Base-by-base conservation (phyloP, 2,888 invertebrate genomes). In the Neelides folsomi region DNA sequence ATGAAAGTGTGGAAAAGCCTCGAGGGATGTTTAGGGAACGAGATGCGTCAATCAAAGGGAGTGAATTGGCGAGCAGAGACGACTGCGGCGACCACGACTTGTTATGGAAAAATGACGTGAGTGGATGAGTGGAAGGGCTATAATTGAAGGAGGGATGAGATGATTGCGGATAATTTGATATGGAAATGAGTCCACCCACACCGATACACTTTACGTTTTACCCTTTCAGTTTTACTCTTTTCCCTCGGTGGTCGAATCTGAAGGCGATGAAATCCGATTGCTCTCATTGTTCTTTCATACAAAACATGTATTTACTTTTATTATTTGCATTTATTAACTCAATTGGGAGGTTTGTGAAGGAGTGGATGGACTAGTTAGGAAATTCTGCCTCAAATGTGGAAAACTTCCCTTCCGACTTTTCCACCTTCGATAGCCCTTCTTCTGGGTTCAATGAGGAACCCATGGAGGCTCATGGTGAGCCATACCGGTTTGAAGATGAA, bases 401-500 rank as follows among this genome's bases (percentile, higher is more conserved):
- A 27, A 27, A 27, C 27, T 27, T 5, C 7, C 7, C 27, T 44
- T 43, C 38, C 18, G 37, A 12, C 42, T 42, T 37, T 50, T 43
- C 43, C 44, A n/a, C 43, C 43, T 39, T 13, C 43, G 44, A 50
- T 44, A 43, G 38, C 20, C 48, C 42, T 16, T 42, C 47, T 47
- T 47, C 43, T 48, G 36, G 41, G 46, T 13, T 45, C 38, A 46
- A 51, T 45, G 40, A 20, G 19, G 19, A 44, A 20, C 34, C 44
- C 44, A 38, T 44, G 27, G 35, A 49, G 53, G 44, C 48, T 16
- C 58, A 53, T 52, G 58, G 53, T 42, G 58, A 36, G 55, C 53
- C 44, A 53, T 58, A 58, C 58, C 55, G 58, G 58, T 58, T 58
- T 47, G 40, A 55, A 51, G 47, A 55, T 53, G 55, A 55, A 53